phyloP scores from a whole-genome alignment of 1,140 invertebrate species.

The Hydropsyche tenuis region DNA sequence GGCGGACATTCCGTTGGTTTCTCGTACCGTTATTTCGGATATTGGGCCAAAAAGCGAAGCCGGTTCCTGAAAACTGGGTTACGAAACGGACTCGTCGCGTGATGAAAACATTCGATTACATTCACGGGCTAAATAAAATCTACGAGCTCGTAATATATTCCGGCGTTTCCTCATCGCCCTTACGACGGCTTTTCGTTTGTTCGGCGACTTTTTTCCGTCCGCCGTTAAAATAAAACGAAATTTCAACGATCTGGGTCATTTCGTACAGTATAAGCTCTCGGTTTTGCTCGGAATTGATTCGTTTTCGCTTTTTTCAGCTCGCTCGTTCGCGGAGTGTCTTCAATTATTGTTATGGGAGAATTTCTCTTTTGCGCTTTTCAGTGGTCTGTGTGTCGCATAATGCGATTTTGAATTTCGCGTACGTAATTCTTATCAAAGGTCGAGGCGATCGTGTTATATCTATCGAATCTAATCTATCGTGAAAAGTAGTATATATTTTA shows the following conservation, averaged over 20 bases:
- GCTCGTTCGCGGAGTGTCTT: background rate
- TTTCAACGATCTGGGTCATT: too few relatives aligned
- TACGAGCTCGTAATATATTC: constrained; percentile 8
- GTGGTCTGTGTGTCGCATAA: background rate
- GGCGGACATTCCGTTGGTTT: background rate
- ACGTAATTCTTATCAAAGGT: background rate
- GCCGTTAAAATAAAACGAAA: too few relatives aligned
- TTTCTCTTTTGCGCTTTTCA: constrained; percentile 13
- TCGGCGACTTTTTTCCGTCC: too few relatives aligned
- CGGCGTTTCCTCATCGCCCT: background rate
- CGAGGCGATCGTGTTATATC: too few relatives aligned
- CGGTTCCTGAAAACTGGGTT: constrained; percentile 24
- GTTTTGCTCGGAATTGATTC: too few relatives aligned
- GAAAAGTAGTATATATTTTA: too few relatives aligned
- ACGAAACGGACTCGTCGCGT: constrained; percentile 14
- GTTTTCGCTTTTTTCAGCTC: too few relatives aligned
- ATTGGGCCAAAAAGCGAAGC: constrained; percentile 7
- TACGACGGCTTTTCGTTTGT: background rate
- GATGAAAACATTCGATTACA: constrained; percentile 25
- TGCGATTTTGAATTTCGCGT: background rate
- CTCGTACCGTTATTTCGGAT: background rate
- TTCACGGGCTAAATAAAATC: background rate
- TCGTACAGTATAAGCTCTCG: too few relatives aligned
- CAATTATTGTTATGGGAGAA: constrained; percentile 9
- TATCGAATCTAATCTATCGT: too few relatives aligned